Percentiles rank a stretch among this genome's conserved stretches.
Evolutionary conservation across 2,113 vertebrate genomes (phyloP).

Genomic region (Rhinoptilus africanus): DNA sequence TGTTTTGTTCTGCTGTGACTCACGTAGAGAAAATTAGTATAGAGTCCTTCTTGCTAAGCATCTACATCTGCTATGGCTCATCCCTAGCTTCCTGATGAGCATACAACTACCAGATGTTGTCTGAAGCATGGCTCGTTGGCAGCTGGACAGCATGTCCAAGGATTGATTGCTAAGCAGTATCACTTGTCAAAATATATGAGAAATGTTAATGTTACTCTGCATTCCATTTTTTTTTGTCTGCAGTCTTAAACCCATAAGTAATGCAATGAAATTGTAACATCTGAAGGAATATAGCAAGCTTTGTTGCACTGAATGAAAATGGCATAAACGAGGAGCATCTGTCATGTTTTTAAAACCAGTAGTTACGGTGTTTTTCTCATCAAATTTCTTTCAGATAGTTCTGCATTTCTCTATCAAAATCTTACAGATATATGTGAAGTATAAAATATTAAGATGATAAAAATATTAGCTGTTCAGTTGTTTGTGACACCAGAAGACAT

Average conservation of each 20-base stretch:
- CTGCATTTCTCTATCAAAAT: background rate
- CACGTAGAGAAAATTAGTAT: background rate
- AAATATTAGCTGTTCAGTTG: background rate
- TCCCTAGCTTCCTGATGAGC: background rate
- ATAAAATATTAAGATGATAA: background rate
- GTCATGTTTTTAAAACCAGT: background rate
- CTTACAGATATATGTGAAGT: background rate
- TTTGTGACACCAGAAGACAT: background rate
- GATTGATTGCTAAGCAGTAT: conserved; percentile 2
- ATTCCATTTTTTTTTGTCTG: background rate
- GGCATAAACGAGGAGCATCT: background rate
- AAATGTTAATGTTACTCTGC: background rate
- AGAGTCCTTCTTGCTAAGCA: background rate
- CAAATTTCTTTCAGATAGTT: background rate
- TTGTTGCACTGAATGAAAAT: background rate
- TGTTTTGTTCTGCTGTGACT: background rate
- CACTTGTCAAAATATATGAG: background rate
- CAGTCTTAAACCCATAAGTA: background rate
- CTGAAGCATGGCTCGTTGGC: background rate
- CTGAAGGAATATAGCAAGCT: conserved; percentile 17
- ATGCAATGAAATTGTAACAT: background rate
- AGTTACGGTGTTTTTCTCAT: background rate
- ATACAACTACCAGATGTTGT: background rate
- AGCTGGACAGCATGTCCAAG: background rate
- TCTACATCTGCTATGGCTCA: background rate